Base-by-base conservation (phyloP, 2,888 invertebrate species). In the Cantharis nigra region DNA sequence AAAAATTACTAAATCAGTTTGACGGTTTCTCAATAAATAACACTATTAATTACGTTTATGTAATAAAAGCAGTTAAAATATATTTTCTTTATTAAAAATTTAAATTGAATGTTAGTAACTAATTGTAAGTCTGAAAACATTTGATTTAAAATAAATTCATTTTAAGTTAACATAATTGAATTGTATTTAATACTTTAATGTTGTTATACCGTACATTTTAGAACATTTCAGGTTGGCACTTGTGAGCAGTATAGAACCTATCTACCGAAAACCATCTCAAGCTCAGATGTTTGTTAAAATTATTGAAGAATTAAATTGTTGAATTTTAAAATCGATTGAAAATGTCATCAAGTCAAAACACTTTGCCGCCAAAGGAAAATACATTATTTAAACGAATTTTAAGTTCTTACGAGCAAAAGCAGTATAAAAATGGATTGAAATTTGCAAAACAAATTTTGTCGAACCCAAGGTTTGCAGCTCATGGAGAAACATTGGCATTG, bases 401-500 rank as follows among this genome's bases (percentile, higher is more conserved):
- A 95, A 98, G 95, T 93, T 98, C 98, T 90, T 99, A 99, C 90
- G 99, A 99, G 92, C 98, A 98, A 90, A 99, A 99, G 92, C 98
- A 99, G 91, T 99, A 99, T 91, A 99, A 99, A 93, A 98, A 98
- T 94, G 99, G 99, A 84, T 91, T 99, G 89, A 99, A 99, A 90
- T 96, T 99, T 91, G 98, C 98, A 69, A 99, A 99, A 92, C 98
- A 98, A 91, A 99, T 99, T 88, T 91, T 99, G 80, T 93, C 97
- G 82, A 98, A 98, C 90, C 96, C 98, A 74, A 98, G 97, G 90
- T 99, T 94, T 90, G 92, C 95, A 80, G 98, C 99, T 89, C 98
- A 98, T 93, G 99, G 99, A 96, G 99, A 99, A 92, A 99, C 99
- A 26, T 90, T 99, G 90, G 98, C 99, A 71, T 99, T 99, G 99